Conservation (phyloP, 2,113 vertebrate species). For the Murina feae region DNA sequence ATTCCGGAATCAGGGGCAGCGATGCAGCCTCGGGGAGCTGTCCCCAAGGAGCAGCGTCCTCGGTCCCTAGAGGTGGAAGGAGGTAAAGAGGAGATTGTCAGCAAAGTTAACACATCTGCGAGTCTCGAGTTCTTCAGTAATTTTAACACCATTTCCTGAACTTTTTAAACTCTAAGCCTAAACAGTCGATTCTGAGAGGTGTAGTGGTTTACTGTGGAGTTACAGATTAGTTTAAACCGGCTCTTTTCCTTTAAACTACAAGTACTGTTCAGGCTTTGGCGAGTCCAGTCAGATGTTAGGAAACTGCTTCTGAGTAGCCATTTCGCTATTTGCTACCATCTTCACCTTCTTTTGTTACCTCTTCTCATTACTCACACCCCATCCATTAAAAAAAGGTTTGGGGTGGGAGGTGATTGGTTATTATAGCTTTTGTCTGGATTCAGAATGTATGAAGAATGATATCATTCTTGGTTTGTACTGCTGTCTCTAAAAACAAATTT, state of each 20-base stretch:
- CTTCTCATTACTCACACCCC: not conserved
- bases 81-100: not conserved
- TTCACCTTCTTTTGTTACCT: not conserved
- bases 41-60: not conserved
- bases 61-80: not conserved
- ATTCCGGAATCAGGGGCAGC: not conserved
- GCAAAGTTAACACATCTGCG: not conserved
- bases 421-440: not conserved
- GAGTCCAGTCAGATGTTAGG: not conserved
- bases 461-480: not conserved
- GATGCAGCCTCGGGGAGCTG: fast-evolving
- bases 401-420: not conserved
- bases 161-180: not conserved
- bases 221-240: not conserved
- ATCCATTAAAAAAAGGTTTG: not conserved
- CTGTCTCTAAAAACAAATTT: constrained; percentile 9
- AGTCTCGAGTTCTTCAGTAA: not conserved
- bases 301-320: not conserved
- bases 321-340: not conserved
- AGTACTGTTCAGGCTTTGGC: not conserved
- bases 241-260: not conserved
- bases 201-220: not conserved
- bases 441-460: not conserved
- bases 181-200: not conserved
- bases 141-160: not conserved